phyloP scores from a whole-genome alignment of 2,888 invertebrate species.

The Meandrusa payeni region DNA sequence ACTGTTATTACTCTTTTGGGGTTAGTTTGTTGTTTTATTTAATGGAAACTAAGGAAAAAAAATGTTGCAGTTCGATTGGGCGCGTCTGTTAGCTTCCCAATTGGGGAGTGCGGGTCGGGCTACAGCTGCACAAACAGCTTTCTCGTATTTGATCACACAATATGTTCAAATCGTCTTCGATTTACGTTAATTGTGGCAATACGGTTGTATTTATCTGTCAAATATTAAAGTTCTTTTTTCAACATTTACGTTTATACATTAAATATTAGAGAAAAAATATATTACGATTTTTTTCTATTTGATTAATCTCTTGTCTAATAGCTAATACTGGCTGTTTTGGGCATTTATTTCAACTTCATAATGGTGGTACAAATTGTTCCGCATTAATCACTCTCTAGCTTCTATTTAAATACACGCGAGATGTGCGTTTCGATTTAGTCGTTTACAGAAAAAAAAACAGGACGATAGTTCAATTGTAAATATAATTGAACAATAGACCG shows the following conservation, averaged over 20 bases:
- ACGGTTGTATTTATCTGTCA: too few species aligned
- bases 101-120: slow-evolving; percentile 35
- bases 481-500: slow-evolving; percentile 51
- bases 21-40: slow-evolving; percentile 46
- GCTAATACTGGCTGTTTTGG: too few species aligned
- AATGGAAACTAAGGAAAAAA: slow-evolving; percentile 40
- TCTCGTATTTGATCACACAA: slow-evolving; percentile 64
- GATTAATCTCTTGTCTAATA: too few species aligned
- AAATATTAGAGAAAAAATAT: too few species aligned
- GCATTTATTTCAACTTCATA: too few species aligned
- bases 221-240: too few species aligned
- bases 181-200: slow-evolving; percentile 55
- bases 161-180: slow-evolving; percentile 52
- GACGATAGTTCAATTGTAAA: slow-evolving; percentile 51
- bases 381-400: slow-evolving; percentile 54
- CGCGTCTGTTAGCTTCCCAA: slow-evolving; percentile 36
- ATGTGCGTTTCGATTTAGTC: slow-evolving; percentile 44
- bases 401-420: slow-evolving; percentile 53
- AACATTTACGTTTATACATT: too few species aligned
- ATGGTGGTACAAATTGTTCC: slow-evolving; percentile 52
- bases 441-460: slow-evolving; percentile 44
- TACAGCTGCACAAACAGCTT: slow-evolving; percentile 69
- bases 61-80: slow-evolving; percentile 30
- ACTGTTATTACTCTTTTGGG: slow-evolving; percentile 49
- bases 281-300: too few species aligned